Conservation (phyloP, 1,140 invertebrate genomes). For the Drosophila jambulina region DNA sequence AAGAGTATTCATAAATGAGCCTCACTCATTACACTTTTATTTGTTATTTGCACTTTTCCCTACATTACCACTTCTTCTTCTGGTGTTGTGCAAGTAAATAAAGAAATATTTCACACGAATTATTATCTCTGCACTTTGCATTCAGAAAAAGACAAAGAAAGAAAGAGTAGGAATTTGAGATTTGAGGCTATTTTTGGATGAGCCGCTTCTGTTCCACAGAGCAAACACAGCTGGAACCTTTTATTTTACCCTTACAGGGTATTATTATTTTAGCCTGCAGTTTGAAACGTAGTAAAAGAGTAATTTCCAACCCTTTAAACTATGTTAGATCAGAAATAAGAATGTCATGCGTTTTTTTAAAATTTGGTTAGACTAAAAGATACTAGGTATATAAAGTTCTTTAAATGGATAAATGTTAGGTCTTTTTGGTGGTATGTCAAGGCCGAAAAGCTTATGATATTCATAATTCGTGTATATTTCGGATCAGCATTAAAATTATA, state of each 20-base stretch:
- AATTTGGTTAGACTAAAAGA: too few species aligned
- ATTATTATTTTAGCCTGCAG: neutral
- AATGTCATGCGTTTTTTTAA: too few species aligned
- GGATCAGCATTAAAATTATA: too few species aligned
- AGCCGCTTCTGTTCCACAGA: constrained; percentile 35
- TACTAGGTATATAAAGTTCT: too few species aligned
- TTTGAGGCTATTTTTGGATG: constrained; percentile 55
- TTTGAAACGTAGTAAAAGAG: neutral
- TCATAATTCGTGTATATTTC: too few species aligned
- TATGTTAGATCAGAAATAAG: too few species aligned
- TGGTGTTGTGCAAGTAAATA: constrained; percentile 67
- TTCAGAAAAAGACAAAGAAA: neutral
- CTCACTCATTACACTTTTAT: neutral
- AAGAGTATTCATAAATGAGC: neutral
- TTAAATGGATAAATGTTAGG: too few species aligned
- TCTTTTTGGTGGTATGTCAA: too few species aligned
- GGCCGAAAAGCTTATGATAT: too few species aligned
- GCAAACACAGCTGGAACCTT: constrained; percentile 66
- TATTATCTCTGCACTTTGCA: constrained; percentile 49
- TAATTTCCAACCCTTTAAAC: neutral
- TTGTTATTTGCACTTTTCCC: constrained; percentile 13
- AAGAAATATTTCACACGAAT: constrained; percentile 72
- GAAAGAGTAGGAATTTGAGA: neutral
- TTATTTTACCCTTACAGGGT: neutral
- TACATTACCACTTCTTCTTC: constrained; percentile 21